These are phyloP conservation scores for Rallus limicola DNA, from an alignment of 2,113 vertebrate genomes.

Conservation along the genomic window DNA sequence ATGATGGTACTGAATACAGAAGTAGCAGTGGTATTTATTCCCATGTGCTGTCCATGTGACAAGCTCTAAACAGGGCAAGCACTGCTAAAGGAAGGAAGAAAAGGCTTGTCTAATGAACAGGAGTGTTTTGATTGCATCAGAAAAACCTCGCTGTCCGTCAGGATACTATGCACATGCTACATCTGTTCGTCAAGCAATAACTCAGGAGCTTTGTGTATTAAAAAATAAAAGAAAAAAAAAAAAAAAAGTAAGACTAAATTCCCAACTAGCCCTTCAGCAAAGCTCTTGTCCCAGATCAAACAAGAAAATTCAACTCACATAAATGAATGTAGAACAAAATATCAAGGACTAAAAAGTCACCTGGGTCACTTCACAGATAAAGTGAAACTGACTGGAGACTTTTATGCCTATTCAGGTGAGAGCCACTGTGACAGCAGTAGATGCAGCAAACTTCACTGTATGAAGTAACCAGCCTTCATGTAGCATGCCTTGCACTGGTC, in stretches of 20 bases:
- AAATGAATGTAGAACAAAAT: background rate
- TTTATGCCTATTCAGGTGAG: background rate
- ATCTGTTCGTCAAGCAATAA: background rate
- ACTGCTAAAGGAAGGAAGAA: background rate
- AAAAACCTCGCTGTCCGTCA: background rate
- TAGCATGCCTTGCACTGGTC: rapidly evolving
- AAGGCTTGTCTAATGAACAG: background rate
- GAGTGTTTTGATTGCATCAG: background rate
- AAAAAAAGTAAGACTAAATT: background rate
- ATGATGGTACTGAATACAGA: background rate
- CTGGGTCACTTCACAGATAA: background rate
- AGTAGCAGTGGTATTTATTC: background rate
- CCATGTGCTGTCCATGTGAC: background rate
- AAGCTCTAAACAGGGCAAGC: background rate
- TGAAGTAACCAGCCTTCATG: background rate
- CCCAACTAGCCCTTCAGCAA: background rate
- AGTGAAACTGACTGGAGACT: background rate
- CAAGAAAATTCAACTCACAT: background rate
- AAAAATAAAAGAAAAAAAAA: background rate
- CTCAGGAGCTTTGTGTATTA: background rate
- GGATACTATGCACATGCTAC: background rate
- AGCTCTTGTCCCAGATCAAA: background rate
- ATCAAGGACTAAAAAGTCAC: background rate
- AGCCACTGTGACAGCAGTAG: background rate
- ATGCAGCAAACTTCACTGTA: background rate